Evolutionary conservation across 2,797 vertebrate species (phyloP).

Genomic region (Mormyrus proboscirostris): DNA sequence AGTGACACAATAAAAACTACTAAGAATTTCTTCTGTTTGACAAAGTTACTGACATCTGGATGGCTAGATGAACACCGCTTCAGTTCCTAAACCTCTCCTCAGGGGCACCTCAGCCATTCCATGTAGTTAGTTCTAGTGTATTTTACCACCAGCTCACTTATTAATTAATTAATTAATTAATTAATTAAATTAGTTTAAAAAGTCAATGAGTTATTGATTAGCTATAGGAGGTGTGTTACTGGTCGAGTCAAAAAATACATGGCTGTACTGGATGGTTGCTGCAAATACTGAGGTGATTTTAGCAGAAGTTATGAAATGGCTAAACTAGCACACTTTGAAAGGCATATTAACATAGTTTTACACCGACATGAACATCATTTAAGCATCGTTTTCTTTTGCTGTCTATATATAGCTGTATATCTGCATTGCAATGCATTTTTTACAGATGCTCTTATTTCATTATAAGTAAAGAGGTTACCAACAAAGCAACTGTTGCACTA

Average conservation of each 20-base stretch:
- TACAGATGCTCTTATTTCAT: conserved; percentile 1
- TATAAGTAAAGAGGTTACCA: neutral
- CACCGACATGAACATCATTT: neutral
- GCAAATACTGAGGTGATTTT: neutral
- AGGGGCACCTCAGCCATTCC: neutral
- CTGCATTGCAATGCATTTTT: neutral
- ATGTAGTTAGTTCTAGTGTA: neutral
- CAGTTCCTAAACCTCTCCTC: neutral
- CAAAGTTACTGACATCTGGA: neutral
- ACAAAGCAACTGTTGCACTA: neutral
- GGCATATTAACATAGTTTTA: neutral
- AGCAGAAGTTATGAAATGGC: neutral
- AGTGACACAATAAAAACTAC: neutral
- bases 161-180: neutral
- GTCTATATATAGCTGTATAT: neutral
- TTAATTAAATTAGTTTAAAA: neutral
- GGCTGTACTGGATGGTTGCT: neutral
- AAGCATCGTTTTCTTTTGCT: neutral
- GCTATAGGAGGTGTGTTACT: neutral
- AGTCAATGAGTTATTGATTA: neutral
- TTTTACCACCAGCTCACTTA: neutral
- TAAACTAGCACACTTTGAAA: neutral
- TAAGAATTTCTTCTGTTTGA: neutral
- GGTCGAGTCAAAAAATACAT: neutral
- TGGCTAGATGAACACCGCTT: neutral